These are phyloP conservation scores for Lophotriccus pileatus DNA, from an alignment of 2,797 vertebrate genomes.

Conservation along the genomic window DNA sequence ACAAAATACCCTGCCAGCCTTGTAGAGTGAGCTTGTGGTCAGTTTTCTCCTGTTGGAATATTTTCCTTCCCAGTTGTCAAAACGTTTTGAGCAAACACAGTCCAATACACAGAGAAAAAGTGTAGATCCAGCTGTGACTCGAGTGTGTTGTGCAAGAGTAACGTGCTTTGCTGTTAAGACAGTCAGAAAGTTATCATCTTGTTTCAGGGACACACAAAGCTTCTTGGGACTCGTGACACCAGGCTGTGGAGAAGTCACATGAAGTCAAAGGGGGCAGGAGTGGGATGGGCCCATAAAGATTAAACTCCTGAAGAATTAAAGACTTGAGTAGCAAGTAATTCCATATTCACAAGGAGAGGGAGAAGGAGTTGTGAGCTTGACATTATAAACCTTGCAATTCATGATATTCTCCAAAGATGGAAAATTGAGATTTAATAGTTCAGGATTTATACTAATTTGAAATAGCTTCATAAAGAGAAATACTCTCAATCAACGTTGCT, in stretches of 20 bases:
- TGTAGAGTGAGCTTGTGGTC: not conserved
- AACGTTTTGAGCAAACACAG: not conserved
- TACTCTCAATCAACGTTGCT: not conserved
- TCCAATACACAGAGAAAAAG: not conserved
- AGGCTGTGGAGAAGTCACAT: not conserved
- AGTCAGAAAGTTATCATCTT: not conserved
- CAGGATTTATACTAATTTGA: not conserved
- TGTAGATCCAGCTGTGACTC: not conserved
- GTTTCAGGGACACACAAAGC: not conserved
- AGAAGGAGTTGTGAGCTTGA: not conserved
- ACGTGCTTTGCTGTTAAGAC: not conserved
- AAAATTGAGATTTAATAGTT: not conserved
- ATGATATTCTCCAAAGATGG: not conserved
- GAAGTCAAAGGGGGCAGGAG: not conserved
- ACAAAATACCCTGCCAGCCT: not conserved
- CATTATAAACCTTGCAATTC: not conserved
- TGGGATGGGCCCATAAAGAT: fast-evolving
- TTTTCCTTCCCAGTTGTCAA: not conserved
- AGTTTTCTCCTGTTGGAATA: not conserved
- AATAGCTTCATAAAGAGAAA: not conserved
- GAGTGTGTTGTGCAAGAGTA: not conserved
- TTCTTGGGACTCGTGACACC: not conserved
- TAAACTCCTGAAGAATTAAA: not conserved
- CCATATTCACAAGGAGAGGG: not conserved
- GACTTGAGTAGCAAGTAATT: not conserved